A percentile compares a stretch with the other conserved stretches of the same genome.
These are phyloP conservation scores for Ganaspis brasiliensis DNA, from an alignment of 2,888 invertebrate species.

Conservation along the genomic window DNA sequence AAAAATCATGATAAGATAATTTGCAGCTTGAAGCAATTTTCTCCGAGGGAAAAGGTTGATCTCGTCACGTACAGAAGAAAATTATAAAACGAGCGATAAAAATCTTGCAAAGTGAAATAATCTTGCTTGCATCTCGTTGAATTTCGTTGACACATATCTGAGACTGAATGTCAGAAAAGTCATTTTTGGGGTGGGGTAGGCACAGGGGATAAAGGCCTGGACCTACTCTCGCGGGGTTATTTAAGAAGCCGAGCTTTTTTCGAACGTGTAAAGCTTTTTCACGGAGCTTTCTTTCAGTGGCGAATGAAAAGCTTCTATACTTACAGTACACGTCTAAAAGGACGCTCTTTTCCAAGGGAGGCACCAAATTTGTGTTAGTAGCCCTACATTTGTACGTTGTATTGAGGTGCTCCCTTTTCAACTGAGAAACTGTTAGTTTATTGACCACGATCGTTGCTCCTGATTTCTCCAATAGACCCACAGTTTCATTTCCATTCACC, in stretches of 20 bases:
- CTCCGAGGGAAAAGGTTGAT: constrained; percentile 5
- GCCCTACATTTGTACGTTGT: constrained; percentile 94
- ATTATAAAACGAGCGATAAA: constrained; percentile 43
- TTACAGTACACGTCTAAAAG: constrained; percentile 92
- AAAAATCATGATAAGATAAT: constrained; percentile 15
- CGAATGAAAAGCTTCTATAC: constrained; percentile 77
- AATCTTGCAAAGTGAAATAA: constrained; percentile 43
- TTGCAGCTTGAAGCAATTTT: constrained; percentile 18
- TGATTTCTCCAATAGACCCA: constrained; percentile 84
- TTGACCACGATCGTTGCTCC: constrained; percentile 90
- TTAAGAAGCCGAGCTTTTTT: constrained; percentile 30
- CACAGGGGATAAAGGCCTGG: constrained; percentile 37
- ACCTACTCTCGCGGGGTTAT: constrained; percentile 36
- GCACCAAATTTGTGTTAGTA: constrained; percentile 92
- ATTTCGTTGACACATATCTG: constrained; percentile 40
- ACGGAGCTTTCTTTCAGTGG: constrained; percentile 12
- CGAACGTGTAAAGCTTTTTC: constrained; percentile 32
- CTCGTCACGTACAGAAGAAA: constrained; percentile 26
- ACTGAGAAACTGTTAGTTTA: constrained; percentile 87
- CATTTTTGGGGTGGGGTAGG: too few relatives aligned
- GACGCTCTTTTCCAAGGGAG: constrained; percentile 91
- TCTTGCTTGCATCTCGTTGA: constrained; percentile 44
- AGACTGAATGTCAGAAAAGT: constrained; percentile 28
- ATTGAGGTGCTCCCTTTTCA: constrained; percentile 89
- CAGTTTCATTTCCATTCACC: constrained; percentile 83